phyloP scores from a whole-genome alignment of 2,113 vertebrate species.

The Pyrgilauda ruficollis region DNA sequence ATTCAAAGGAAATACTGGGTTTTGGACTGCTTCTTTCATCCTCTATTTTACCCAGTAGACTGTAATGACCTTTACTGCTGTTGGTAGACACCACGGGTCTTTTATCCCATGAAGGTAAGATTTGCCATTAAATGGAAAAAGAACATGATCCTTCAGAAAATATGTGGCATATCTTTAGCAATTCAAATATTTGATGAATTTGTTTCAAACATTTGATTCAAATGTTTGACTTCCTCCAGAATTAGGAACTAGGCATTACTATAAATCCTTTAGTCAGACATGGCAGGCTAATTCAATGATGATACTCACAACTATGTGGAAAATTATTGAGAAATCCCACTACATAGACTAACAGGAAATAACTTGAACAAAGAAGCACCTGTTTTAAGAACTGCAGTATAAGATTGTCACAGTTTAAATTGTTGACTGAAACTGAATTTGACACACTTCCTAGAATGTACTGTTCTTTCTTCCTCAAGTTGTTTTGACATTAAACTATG shows the following conservation, averaged over 20 bases:
- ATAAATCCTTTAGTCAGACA: neutral
- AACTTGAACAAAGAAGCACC: neutral
- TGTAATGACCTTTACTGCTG: neutral
- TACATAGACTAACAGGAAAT: neutral
- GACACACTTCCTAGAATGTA: neutral
- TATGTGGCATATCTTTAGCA: neutral
- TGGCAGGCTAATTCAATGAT: neutral
- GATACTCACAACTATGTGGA: neutral
- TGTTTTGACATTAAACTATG: constrained; percentile 69
- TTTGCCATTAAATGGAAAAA: neutral
- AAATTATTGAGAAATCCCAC: neutral
- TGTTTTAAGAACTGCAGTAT: neutral
- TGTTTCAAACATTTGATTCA: neutral
- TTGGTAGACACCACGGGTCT: neutral
- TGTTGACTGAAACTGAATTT: constrained; percentile 12
- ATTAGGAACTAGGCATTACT: neutral
- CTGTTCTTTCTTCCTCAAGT: constrained; percentile 50
- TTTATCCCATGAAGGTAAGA: neutral
- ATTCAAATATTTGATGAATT: neutral
- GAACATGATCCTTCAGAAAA: neutral
- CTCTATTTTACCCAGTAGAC: neutral
- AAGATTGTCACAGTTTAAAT: constrained; percentile 28
- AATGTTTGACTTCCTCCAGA: neutral
- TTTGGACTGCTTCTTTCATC: neutral
- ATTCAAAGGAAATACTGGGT: neutral